phyloP scores from a whole-genome alignment of 1,140 invertebrate species.

The Drosophila kohkoa region DNA sequence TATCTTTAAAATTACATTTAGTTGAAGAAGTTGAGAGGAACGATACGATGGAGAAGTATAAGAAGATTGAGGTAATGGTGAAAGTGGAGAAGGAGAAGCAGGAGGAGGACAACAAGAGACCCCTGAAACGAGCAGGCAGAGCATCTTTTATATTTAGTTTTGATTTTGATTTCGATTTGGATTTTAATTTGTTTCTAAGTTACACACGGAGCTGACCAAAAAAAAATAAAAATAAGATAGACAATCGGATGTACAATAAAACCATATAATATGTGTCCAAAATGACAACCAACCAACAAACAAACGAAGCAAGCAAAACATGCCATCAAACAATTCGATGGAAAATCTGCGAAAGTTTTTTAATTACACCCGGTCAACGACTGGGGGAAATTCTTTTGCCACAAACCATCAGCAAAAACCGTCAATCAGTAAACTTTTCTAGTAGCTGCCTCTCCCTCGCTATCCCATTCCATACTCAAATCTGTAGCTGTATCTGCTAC shows the following conservation, averaged over 20 bases:
- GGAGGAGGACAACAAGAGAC: constrained; percentile 41
- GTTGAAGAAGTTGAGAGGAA: constrained; percentile 66
- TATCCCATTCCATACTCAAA: constrained; percentile 16
- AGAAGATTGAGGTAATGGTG: constrained; percentile 12
- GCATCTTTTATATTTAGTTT: constrained; percentile 69
- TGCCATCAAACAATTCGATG: constrained; percentile 33
- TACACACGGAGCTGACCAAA: constrained; percentile 46
- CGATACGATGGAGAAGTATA: constrained; percentile 30
- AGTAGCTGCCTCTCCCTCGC: background rate
- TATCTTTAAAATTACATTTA: constrained; percentile 83
- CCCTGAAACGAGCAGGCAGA: constrained; percentile 65
- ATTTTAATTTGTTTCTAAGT: constrained; percentile 59
- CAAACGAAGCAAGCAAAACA: constrained; percentile 29
- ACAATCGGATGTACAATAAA: constrained; percentile 77
- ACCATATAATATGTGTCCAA: constrained; percentile 28
- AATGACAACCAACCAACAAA: constrained; percentile 41
- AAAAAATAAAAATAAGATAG: constrained; percentile 39
- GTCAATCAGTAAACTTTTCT: constrained; percentile 71
- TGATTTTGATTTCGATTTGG: constrained; percentile 52
- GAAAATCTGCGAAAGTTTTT: constrained; percentile 63
- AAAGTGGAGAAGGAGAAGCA: constrained; percentile 13
- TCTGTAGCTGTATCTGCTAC: constrained; percentile 5
- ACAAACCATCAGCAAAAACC: constrained; percentile 21
- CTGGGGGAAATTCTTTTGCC: constrained; percentile 30
- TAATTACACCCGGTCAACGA: constrained; percentile 56